Percentiles rank a stretch among this genome's conserved stretches.
Evolutionary conservation across 2,888 invertebrate species (phyloP).

Genomic region (Elegia similella): DNA sequence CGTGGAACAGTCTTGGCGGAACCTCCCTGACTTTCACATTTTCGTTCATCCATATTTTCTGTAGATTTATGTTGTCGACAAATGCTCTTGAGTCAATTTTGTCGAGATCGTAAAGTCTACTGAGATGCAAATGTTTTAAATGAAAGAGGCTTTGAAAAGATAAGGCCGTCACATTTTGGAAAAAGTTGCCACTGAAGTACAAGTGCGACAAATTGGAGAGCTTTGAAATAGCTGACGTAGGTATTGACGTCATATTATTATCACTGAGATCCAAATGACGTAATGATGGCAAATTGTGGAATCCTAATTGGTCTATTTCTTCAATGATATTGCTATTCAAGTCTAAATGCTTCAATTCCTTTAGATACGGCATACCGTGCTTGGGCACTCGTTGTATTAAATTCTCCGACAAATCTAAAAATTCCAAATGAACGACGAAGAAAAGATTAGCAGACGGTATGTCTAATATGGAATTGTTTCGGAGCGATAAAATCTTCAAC

Average conservation of each 20-base stretch:
- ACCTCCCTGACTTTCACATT: slow-evolving; percentile 87
- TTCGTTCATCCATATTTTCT: slow-evolving; percentile 89
- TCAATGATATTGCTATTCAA: slow-evolving; percentile 89
- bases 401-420: slow-evolving; percentile 90
- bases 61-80: slow-evolving; percentile 91
- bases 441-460: slow-evolving; percentile 86
- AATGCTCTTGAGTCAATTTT: slow-evolving; percentile 90
- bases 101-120: slow-evolving; percentile 84
- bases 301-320: slow-evolving; percentile 86
- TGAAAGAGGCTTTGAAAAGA: slow-evolving; percentile 93
- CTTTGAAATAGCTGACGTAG: slow-evolving; percentile 88
- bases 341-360: slow-evolving; percentile 86
- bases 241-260: slow-evolving; percentile 90
- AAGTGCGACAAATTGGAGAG: slow-evolving; percentile 88
- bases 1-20: slow-evolving; percentile 91
- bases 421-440: slow-evolving; percentile 85
- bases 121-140: slow-evolving; percentile 87
- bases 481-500: slow-evolving; percentile 87
- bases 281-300: slow-evolving; percentile 87
- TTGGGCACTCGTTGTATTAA: slow-evolving; percentile 87
- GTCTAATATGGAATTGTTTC: slow-evolving; percentile 90
- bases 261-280: slow-evolving; percentile 89
- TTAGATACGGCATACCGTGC: slow-evolving; percentile 87
- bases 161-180: slow-evolving; percentile 86
- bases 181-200: slow-evolving; percentile 90